A percentile compares a stretch with the other conserved stretches of the same genome.
These are phyloP conservation scores for Tursiops truncatus DNA, from an alignment of 2,113 vertebrate species.

Conservation along the genomic window DNA sequence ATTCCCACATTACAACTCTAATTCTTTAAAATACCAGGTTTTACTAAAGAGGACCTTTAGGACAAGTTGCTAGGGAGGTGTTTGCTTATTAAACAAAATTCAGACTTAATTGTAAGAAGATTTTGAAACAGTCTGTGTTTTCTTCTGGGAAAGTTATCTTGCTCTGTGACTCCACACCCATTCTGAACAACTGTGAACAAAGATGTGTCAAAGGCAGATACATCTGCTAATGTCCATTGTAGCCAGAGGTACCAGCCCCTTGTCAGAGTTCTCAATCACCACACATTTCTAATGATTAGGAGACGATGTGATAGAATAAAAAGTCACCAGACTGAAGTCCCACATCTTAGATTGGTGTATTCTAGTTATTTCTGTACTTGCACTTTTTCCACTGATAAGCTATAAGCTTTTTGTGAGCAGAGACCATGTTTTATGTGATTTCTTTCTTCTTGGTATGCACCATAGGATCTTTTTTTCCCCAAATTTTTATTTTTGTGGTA, in stretches of 20 bases:
- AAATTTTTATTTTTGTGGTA: neutral
- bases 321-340: neutral
- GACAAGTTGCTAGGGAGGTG: constrained; percentile 20
- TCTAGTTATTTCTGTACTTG: neutral
- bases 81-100: constrained; percentile 29
- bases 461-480: neutral
- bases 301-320: neutral
- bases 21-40: constrained; percentile 12
- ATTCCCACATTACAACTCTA: neutral
- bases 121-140: neutral
- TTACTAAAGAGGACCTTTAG: neutral
- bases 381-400: neutral
- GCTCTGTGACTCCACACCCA: neutral
- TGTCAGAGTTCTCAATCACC: neutral
- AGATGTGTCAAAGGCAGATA: neutral
- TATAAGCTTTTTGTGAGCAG: neutral
- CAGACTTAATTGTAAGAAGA: neutral
- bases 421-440: neutral
- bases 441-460: neutral
- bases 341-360: neutral
- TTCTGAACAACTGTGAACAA: neutral
- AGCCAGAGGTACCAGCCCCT: neutral
- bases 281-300: neutral
- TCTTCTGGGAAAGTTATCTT: neutral
- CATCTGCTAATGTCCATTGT: accelerated